A percentile compares a stretch with the other conserved stretches of the same genome.
phyloP scores from a whole-genome alignment of 2,888 invertebrate species.

The Hirtodrosophila histrioides region DNA sequence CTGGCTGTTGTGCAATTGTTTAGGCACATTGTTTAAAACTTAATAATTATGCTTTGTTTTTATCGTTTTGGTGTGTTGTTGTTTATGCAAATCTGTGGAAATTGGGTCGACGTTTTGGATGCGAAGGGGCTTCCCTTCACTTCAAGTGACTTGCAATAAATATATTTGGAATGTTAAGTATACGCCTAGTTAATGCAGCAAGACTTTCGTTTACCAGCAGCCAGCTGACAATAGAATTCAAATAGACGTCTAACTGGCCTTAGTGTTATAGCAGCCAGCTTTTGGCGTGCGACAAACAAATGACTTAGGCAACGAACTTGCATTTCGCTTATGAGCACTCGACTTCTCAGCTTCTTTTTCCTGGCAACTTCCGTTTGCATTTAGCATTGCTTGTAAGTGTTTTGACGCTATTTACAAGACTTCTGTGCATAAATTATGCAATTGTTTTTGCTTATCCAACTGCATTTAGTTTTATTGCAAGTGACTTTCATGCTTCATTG shows the following conservation, averaged over 20 bases:
- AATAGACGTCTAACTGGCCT: neutral
- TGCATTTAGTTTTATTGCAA: constrained; percentile 30
- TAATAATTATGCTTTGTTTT: constrained; percentile 40
- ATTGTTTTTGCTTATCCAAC: constrained; percentile 27
- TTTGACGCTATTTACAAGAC: constrained; percentile 3
- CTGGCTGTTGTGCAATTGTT: constrained; percentile 25
- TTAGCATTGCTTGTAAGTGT: constrained; percentile 1
- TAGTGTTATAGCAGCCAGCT: neutral
- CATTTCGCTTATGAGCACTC: neutral
- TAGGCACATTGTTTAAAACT: constrained; percentile 29
- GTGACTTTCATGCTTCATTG: constrained; percentile 77
- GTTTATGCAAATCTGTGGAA: constrained; percentile 66
- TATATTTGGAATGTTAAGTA: constrained; percentile 19
- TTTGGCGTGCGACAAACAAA: constrained; percentile 1
- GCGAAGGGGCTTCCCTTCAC: constrained; percentile 36
- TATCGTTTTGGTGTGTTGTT: constrained; percentile 54
- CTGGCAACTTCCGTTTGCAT: constrained; percentile 24
- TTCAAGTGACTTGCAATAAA: constrained; percentile 30
- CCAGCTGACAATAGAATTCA: neutral
- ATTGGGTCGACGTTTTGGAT: constrained; percentile 60
- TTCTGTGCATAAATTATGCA: constrained; percentile 44
- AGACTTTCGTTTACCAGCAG: constrained; percentile 2
- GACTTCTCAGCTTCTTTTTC: constrained; percentile 13
- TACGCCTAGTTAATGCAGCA: constrained; percentile 6
- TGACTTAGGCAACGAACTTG: constrained; percentile 24